Conservation (phyloP, 1,140 invertebrate genomes). For the Pteromalus puparum region DNA sequence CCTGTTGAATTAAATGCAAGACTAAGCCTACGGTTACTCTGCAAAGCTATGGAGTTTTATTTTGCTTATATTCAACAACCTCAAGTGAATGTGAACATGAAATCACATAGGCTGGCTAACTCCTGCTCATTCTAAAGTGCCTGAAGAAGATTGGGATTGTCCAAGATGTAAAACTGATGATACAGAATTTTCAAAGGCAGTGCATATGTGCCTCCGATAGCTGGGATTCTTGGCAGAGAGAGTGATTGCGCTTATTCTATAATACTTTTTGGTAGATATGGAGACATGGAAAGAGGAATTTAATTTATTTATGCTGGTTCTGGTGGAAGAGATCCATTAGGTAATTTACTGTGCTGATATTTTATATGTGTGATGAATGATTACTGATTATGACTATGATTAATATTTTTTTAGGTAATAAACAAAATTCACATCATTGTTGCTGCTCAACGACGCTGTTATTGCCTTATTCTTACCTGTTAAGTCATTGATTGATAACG, state of each 20-base stretch:
- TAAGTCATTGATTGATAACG: constrained; percentile 6
- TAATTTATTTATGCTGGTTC: constrained; percentile 91
- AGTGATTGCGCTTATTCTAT: constrained; percentile 89
- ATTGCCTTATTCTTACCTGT: too few species aligned
- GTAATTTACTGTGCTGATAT: not conserved
- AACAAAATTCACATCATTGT: constrained; percentile 62
- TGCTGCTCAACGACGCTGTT: too few species aligned
- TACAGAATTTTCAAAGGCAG: constrained; percentile 82
- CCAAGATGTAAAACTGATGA: constrained; percentile 85
- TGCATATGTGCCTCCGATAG: constrained; percentile 88
- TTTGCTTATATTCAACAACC: constrained; percentile 80
- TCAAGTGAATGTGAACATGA: constrained; percentile 82
- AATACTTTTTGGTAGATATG: constrained; percentile 90
- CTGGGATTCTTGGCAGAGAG: constrained; percentile 89
- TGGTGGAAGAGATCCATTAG: constrained; percentile 87
- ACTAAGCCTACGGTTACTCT: constrained; percentile 79
- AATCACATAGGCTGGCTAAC: constrained; percentile 81
- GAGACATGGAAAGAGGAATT: constrained; percentile 88
- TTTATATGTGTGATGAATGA: not conserved
- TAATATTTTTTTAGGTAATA: constrained; percentile 74
- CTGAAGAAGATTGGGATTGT: constrained; percentile 89
- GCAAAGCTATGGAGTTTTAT: constrained; percentile 80
- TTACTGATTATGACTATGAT: not conserved
- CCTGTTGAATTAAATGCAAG: constrained; percentile 79
- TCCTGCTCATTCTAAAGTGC: constrained; percentile 79